Evolutionary conservation across 2,888 invertebrate genomes (phyloP).

Genomic region (Dysmachus trigonus): DNA sequence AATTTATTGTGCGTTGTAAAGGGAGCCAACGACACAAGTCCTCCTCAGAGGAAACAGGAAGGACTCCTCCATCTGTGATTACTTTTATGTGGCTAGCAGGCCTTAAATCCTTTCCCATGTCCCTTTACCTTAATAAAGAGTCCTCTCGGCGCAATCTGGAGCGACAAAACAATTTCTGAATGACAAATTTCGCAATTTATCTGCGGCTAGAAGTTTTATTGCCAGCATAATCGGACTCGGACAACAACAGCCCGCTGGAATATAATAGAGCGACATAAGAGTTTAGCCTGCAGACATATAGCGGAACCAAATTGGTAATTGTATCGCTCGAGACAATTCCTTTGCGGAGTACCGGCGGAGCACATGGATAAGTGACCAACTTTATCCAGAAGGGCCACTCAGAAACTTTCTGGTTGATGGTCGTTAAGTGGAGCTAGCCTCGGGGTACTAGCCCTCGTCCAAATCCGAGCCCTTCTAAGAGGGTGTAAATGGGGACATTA

Average conservation of each 20-base stretch:
- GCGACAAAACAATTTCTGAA: conserved; percentile 16
- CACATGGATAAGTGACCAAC: conserved; percentile 16
- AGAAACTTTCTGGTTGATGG: conserved; percentile 18
- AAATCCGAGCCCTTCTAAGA: conserved; percentile 26
- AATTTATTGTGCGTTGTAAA: neutral
- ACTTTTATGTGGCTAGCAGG: conserved; percentile 11
- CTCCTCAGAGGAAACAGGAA: neutral
- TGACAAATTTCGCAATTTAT: conserved; percentile 25
- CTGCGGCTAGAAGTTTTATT: conserved; percentile 14
- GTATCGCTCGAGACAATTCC: conserved; percentile 26
- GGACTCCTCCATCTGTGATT: conserved; percentile 1
- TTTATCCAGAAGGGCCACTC: conserved; percentile 2
- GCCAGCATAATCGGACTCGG: neutral
- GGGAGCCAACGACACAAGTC: neutral
- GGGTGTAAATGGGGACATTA: conserved; percentile 33
- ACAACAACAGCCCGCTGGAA: neutral
- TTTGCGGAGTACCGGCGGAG: neutral
- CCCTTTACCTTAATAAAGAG: conserved; percentile 12
- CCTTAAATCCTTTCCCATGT: conserved; percentile 21
- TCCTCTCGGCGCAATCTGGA: neutral
- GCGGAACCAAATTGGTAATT: conserved; percentile 24
- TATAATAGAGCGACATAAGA: neutral
- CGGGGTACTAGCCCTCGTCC: neutral
- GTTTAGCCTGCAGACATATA: neutral
- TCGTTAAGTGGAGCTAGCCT: conserved; percentile 23